These are phyloP conservation scores for Aphrocallistes beatrix DNA, from an alignment of 37 sponge, comb jelly and placozoan species.

Conservation along the genomic window DNA sequence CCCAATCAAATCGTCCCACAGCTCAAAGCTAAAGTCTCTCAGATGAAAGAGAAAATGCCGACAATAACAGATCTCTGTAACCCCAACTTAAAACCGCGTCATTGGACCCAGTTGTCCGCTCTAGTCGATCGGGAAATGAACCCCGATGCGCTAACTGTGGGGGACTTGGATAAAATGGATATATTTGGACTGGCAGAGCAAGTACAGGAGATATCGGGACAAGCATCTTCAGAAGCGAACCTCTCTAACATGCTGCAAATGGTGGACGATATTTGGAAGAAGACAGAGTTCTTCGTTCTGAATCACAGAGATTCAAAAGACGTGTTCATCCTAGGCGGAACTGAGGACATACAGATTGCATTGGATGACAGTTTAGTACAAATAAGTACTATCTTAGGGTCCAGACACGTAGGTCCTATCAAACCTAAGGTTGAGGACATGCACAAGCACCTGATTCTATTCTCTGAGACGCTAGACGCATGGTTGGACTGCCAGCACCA, in stretches of 20 bases:
- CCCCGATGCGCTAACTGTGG: slow-evolving; percentile 48
- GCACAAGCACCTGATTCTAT: slow-evolving; percentile 72
- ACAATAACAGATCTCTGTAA: slow-evolving; percentile 79
- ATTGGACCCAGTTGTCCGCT: slow-evolving; percentile 81
- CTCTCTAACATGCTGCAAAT: slow-evolving; percentile 85
- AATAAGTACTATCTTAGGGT: slow-evolving; percentile 76
- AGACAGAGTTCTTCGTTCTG: slow-evolving; percentile 73
- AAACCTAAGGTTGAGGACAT: slow-evolving; percentile 87
- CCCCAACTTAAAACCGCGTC: slow-evolving; percentile 74
- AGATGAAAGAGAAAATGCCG: slow-evolving; percentile 81
- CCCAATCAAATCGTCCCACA: slow-evolving; percentile 81
- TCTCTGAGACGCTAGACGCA: slow-evolving; percentile 74
- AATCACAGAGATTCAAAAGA: slow-evolving; percentile 87
- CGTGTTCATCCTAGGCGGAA: slow-evolving; percentile 91
- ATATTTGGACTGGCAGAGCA: slow-evolving; percentile 75
- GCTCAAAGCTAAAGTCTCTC: slow-evolving; percentile 76
- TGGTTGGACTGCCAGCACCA: slow-evolving; percentile 52
- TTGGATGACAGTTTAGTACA: slow-evolving; percentile 80
- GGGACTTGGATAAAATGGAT: slow-evolving; percentile 49
- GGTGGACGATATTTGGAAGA: slow-evolving; percentile 93
- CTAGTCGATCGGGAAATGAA: slow-evolving; percentile 69
- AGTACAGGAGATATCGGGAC: slow-evolving; percentile 85
- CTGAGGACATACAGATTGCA: slow-evolving; percentile 85
- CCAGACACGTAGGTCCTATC: slow-evolving; percentile 93
- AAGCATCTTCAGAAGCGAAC: slow-evolving; percentile 91